Evolutionary conservation across 2,888 invertebrate species (phyloP).

Genomic region (Aproaerema taeniolella): DNA sequence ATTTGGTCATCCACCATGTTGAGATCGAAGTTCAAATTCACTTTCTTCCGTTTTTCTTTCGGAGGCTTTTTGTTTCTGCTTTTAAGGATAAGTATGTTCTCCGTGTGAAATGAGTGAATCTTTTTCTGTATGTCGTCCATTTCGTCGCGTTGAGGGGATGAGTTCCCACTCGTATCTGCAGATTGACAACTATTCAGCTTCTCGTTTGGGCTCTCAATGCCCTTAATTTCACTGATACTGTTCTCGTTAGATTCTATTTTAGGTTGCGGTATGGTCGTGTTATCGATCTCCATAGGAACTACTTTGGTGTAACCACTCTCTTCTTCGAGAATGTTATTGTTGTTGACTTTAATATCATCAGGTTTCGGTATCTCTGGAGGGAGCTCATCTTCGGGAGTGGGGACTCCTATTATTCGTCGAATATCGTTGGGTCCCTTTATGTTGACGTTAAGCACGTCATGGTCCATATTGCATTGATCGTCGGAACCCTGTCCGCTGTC

Average conservation of each 20-base stretch:
- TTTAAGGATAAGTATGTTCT: conserved; percentile 78
- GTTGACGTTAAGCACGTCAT: conserved; percentile 56
- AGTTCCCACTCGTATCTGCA: conserved; percentile 69
- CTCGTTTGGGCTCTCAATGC: conserved; percentile 53
- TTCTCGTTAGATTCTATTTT: conserved; percentile 53
- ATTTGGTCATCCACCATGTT: conserved; percentile 73
- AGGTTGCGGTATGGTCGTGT: conserved; percentile 51
- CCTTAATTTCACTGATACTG: conserved; percentile 39
- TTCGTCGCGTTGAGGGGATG: conserved; percentile 72
- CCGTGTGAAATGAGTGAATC: conserved; percentile 79
- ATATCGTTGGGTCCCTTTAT: conserved; percentile 60
- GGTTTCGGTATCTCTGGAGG: conserved; percentile 49
- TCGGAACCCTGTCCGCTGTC: conserved; percentile 68
- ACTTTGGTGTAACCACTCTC: conserved; percentile 58
- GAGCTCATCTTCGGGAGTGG: conserved; percentile 55
- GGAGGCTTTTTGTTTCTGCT: conserved; percentile 78
- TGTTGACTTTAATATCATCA: conserved; percentile 48
- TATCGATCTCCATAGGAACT: conserved; percentile 68
- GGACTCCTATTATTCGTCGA: conserved; percentile 63
- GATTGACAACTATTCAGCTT: conserved; percentile 58
- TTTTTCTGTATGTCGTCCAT: conserved; percentile 80
- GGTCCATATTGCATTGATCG: conserved; percentile 60
- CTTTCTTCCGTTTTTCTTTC: conserved; percentile 72
- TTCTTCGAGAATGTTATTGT: conserved; percentile 54
- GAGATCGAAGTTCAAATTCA: conserved; percentile 72